A percentile compares a stretch with the other conserved stretches of the same genome.
These are phyloP conservation scores for Ceryle rudis DNA, from an alignment of 2,797 vertebrate genomes.

Conservation along the genomic window DNA sequence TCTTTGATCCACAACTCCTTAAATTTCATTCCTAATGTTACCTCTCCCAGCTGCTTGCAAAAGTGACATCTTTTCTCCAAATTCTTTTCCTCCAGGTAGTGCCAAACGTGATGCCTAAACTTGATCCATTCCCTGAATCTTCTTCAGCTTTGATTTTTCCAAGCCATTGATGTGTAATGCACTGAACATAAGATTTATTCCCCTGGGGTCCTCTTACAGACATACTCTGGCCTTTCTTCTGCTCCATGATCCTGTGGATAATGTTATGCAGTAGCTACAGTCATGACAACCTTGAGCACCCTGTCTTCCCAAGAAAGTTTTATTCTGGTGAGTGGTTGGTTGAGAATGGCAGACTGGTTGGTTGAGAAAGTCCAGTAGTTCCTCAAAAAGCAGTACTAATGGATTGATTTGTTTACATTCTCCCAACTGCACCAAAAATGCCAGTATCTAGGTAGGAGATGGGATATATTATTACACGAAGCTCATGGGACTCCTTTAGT, in stretches of 20 bases:
- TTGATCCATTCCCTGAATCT: neutral
- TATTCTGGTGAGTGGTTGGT: neutral
- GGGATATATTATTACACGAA: neutral
- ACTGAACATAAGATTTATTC: neutral
- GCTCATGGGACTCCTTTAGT: neutral
- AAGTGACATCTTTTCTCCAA: neutral
- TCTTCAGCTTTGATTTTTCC: neutral
- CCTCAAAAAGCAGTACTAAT: neutral
- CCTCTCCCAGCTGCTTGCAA: neutral
- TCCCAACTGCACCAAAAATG: neutral
- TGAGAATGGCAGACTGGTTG: neutral
- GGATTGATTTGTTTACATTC: neutral
- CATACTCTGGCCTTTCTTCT: neutral
- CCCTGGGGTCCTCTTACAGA: neutral
- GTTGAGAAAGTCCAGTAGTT: neutral
- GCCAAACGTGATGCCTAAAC: neutral
- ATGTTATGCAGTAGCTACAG: neutral
- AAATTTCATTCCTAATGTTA: neutral
- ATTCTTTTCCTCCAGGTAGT: neutral
- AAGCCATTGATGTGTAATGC: rapidly evolving
- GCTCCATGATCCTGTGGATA: neutral
- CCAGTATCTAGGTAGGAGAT: neutral
- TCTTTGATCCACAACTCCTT: neutral
- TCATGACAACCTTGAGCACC: neutral
- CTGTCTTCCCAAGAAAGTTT: neutral